These are phyloP conservation scores for Eolophus roseicapilla DNA, from an alignment of 2,113 vertebrate species.

Conservation along the genomic window DNA sequence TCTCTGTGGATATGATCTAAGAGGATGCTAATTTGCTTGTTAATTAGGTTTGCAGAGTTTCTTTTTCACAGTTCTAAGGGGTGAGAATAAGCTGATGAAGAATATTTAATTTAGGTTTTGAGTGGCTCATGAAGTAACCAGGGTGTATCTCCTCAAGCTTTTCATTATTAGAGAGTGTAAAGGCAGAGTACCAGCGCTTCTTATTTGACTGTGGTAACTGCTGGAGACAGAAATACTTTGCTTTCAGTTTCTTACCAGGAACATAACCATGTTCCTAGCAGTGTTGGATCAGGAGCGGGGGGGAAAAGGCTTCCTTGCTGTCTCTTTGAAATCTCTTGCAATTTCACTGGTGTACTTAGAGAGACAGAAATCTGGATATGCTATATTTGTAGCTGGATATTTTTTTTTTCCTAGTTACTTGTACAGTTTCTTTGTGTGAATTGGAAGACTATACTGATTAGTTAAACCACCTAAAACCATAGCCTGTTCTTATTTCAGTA, in stretches of 20 bases:
- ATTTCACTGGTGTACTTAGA: background rate
- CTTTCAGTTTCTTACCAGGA: background rate
- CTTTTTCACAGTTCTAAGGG: background rate
- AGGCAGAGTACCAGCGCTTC: background rate
- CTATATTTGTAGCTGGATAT: background rate
- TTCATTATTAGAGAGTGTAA: background rate
- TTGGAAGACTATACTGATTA: background rate
- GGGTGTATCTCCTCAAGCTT: background rate
- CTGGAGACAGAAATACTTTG: background rate
- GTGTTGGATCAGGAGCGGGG: background rate
- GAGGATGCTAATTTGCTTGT: conserved; percentile 17
- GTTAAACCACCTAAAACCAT: background rate
- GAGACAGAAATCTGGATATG: background rate
- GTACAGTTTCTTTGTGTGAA: background rate
- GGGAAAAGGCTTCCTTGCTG: background rate
- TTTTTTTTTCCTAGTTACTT: background rate
- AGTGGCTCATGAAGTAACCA: background rate
- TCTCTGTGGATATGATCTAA: conserved; percentile 9
- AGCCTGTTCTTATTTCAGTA: background rate
- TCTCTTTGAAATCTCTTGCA: background rate
- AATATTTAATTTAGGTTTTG: conserved; percentile 30
- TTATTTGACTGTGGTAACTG: background rate
- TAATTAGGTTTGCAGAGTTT: conserved; percentile 42
- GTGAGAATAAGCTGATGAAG: background rate
- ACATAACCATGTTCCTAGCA: background rate